These are phyloP conservation scores for Neosilurus hyrtlii DNA, from an alignment of 2,797 vertebrate genomes.

Conservation along the genomic window DNA sequence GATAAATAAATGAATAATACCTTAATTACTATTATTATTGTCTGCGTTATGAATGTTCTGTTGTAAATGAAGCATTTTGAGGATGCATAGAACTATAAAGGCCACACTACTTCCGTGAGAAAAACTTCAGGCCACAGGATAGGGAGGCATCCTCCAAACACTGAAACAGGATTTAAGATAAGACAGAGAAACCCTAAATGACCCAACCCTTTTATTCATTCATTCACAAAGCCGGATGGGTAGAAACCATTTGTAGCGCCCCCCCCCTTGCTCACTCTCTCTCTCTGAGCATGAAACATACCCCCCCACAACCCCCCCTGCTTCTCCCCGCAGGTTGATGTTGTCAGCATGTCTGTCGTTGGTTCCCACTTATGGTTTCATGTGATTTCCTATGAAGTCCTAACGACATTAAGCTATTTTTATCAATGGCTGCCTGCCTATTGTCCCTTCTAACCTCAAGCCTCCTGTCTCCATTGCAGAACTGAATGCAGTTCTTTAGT, in stretches of 20 bases:
- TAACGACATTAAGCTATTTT: conserved; percentile 59
- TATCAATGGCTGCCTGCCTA: conserved; percentile 51
- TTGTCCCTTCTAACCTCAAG: conserved; percentile 54
- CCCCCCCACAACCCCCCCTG: conserved; percentile 37
- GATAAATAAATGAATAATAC: neutral
- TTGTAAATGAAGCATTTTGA: conserved; percentile 28
- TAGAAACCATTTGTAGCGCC: conserved; percentile 46
- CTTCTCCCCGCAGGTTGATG: conserved; percentile 46
- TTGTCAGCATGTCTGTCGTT: conserved; percentile 58
- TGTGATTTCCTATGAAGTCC: conserved; percentile 59
- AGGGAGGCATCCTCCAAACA: conserved; percentile 42
- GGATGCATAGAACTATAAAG: conserved; percentile 35
- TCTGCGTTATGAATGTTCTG: neutral
- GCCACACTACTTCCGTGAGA: conserved; percentile 34
- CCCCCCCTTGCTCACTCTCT: neutral
- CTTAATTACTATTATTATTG: conserved; percentile 19
- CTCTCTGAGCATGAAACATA: neutral
- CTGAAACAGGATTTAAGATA: conserved; percentile 53
- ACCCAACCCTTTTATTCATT: conserved; percentile 49
- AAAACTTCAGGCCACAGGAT: conserved; percentile 14
- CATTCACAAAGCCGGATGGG: conserved; percentile 57
- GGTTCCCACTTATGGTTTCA: conserved; percentile 58
- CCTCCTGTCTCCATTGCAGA: conserved; percentile 42
- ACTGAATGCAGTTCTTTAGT: conserved; percentile 27
- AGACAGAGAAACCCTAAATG: conserved; percentile 53